A percentile compares a stretch with the other conserved stretches of the same genome.
phyloP scores from a whole-genome alignment of 2,113 vertebrate genomes.

The Notarius lentiginosus region DNA sequence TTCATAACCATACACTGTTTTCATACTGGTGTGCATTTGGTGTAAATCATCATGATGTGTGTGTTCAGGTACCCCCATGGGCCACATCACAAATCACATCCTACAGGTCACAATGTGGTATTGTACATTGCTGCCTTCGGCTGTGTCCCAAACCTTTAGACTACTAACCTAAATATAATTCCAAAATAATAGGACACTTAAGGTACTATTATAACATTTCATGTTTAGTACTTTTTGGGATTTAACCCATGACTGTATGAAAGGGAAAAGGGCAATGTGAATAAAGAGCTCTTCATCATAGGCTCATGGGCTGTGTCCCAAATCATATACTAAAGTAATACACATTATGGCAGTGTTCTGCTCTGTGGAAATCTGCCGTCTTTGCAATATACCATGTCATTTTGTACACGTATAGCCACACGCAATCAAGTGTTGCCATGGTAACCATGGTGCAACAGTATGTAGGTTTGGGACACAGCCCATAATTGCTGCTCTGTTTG shows the following conservation, averaged over 20 bases:
- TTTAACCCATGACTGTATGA: not conserved
- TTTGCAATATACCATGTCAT: not conserved
- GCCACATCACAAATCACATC: not conserved
- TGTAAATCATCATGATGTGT: not conserved
- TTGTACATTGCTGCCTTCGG: not conserved
- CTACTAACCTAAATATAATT: not conserved
- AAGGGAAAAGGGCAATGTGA: not conserved
- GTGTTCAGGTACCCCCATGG: not conserved
- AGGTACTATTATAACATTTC: not conserved
- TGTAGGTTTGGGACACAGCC: not conserved
- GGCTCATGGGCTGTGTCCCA: not conserved
- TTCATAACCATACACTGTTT: not conserved
- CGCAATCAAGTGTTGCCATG: not conserved
- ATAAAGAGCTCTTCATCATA: not conserved
- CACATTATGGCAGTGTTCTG: not conserved
- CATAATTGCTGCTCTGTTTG: not conserved
- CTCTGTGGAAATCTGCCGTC: too few relatives aligned
- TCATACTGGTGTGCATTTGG: not conserved
- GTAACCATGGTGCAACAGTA: conserved; percentile 1
- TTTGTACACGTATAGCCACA: not conserved
- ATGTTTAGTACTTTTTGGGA: not conserved
- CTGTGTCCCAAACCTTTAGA: not conserved
- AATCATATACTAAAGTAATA: not conserved
- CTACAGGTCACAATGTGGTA: not conserved
- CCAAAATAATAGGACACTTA: not conserved